Percentiles rank a stretch among this genome's conserved stretches.
Conservation (phyloP, 2,888 invertebrate species). For the Linnaemya tessellans region DNA sequence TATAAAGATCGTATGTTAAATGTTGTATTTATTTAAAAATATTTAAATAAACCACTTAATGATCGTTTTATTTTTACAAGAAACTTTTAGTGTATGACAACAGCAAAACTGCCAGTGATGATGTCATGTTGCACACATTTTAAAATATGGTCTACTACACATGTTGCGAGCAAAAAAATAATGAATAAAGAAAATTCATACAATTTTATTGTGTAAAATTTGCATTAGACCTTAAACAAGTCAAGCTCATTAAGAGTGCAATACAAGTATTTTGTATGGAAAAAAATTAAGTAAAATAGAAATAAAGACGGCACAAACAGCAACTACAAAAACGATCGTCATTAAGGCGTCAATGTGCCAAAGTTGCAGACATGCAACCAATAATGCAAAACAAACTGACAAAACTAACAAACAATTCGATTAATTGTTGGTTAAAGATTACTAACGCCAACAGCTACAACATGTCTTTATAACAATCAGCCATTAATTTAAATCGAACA, state of each 20-base stretch:
- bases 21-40: background rate
- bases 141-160: constrained; percentile 36
- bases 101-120: constrained; percentile 12
- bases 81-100: background rate
- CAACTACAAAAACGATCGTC: constrained; percentile 58
- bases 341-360: constrained; percentile 67
- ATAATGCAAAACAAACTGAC: constrained; percentile 34
- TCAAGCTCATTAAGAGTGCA: constrained; percentile 61
- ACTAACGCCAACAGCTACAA: constrained; percentile 43
- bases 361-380: constrained; percentile 40
- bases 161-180: background rate
- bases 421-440: constrained; percentile 51
- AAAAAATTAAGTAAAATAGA: background rate
- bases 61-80: constrained; percentile 17
- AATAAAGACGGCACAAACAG: constrained; percentile 14
- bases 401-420: constrained; percentile 58
- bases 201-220: constrained; percentile 31
- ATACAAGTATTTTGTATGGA: constrained; percentile 32
- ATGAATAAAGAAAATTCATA: constrained; percentile 27
- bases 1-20: background rate
- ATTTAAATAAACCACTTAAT: constrained; percentile 39
- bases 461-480: constrained; percentile 39
- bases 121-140: constrained; percentile 58
- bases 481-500: constrained; percentile 35
- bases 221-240: constrained; percentile 68